Conservation (phyloP, 2,888 invertebrate species). For the Myathropa florea region DNA sequence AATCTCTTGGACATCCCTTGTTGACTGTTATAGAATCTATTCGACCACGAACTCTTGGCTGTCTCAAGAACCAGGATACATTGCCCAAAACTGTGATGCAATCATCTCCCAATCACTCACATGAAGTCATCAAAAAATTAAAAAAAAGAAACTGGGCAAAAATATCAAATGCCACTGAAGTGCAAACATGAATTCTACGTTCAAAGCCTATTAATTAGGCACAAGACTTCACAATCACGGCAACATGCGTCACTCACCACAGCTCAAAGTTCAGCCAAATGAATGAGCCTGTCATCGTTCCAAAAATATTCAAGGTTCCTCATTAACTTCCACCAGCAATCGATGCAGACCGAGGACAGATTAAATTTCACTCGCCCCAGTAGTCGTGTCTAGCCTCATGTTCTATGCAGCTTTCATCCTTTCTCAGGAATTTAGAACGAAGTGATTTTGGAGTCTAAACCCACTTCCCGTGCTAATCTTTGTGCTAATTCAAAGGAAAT, state of each 20-base stretch:
- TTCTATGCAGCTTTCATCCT: not conserved
- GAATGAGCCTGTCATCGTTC: not conserved
- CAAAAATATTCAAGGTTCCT: not conserved
- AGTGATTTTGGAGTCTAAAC: not conserved
- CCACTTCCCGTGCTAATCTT: not conserved
- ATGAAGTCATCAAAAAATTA: no score
- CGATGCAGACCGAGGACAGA: not conserved
- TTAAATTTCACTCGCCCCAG: not conserved
- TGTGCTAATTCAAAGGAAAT: not conserved
- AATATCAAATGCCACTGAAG: no score
- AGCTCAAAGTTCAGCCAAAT: not conserved
- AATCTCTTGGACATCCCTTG: no score
- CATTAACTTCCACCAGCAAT: not conserved
- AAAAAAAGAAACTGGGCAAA: no score
- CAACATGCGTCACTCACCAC: not conserved
- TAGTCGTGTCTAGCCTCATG: no score
- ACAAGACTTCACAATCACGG: not conserved
- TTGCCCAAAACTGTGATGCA: no score
- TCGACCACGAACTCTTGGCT: no score
- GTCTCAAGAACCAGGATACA: no score
- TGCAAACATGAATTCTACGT: no score
- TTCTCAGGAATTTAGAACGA: not conserved
- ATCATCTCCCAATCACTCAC: no score
- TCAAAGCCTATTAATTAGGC: no score
- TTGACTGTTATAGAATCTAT: no score